Conservation (phyloP, 2,113 vertebrate species). For the Malurus alboscapulatus region DNA sequence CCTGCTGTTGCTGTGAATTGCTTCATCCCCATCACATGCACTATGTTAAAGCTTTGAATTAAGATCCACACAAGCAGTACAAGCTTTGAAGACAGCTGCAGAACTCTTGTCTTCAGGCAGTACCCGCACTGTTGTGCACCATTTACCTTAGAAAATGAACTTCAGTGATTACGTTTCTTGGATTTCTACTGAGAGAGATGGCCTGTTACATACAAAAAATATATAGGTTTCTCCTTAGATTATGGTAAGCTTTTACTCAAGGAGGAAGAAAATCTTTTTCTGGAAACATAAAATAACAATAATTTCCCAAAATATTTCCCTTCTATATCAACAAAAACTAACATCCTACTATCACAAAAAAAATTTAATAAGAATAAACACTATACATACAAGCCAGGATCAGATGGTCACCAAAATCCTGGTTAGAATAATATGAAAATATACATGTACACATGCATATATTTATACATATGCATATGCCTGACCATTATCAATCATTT, state of each 20-base stretch:
- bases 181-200: neutral
- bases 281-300: neutral
- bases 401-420: neutral
- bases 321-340: neutral
- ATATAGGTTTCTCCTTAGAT: neutral
- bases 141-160: neutral
- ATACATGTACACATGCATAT: neutral
- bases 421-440: neutral
- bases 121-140: neutral
- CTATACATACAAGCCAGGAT: neutral
- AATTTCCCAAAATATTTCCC: neutral
- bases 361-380: neutral
- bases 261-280: neutral
- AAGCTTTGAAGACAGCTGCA: neutral
- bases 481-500: neutral
- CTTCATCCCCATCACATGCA: neutral
- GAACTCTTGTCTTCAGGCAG: neutral
- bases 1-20: neutral
- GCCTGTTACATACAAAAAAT: neutral
- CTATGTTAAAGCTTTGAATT: neutral
- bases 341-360: neutral
- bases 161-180: neutral
- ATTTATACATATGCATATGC: neutral
- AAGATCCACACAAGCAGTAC: neutral
- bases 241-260: neutral